Percentiles rank a stretch among this genome's conserved stretches.
Conservation (phyloP, 2,888 invertebrate species). For the Melinaea menophilus region DNA sequence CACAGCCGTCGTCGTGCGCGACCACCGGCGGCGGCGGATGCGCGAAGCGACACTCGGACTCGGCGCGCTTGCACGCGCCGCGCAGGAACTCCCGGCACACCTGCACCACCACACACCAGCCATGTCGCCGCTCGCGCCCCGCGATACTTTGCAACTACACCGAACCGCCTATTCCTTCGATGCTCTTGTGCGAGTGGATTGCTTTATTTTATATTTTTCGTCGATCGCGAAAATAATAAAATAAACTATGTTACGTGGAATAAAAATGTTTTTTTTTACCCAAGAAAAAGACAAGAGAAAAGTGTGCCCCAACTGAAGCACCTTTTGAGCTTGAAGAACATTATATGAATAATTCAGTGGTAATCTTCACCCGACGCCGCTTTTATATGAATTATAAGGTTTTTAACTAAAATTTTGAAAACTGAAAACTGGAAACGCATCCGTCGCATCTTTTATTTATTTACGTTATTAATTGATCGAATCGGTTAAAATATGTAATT, state of each 20-base stretch:
- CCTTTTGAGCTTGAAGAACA: not conserved
- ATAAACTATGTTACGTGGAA: not conserved
- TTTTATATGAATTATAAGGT: conserved; percentile 34
- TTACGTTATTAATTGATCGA: conserved; percentile 9
- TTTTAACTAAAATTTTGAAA: conserved; percentile 29
- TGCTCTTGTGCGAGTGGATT: conserved; percentile 4
- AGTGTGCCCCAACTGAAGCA: not conserved
- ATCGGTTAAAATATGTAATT: conserved; percentile 1
- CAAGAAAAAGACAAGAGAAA: not conserved
- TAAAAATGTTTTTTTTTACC: not conserved
- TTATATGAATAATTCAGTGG: conserved; percentile 11
- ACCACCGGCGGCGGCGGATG: conserved; percentile 98
- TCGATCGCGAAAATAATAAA: conserved; percentile 1
- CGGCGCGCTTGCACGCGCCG: conserved; percentile 98
- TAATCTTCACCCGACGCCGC: conserved; percentile 70
- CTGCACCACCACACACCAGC: conserved; percentile 81
- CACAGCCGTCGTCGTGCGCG: conserved; percentile 98
- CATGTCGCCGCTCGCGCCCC: conserved; percentile 51
- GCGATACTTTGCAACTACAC: conserved; percentile 29
- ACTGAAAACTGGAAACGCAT: conserved; percentile 56
- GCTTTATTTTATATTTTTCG: not conserved
- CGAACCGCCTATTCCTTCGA: conserved; percentile 13
- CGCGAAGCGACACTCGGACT: conserved; percentile 99
- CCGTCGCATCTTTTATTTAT: conserved; percentile 59
- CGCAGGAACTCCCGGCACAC: conserved; percentile 99